Conservation (phyloP, 2,113 vertebrate species). For the mouse (Mus musculus) region DNA sequence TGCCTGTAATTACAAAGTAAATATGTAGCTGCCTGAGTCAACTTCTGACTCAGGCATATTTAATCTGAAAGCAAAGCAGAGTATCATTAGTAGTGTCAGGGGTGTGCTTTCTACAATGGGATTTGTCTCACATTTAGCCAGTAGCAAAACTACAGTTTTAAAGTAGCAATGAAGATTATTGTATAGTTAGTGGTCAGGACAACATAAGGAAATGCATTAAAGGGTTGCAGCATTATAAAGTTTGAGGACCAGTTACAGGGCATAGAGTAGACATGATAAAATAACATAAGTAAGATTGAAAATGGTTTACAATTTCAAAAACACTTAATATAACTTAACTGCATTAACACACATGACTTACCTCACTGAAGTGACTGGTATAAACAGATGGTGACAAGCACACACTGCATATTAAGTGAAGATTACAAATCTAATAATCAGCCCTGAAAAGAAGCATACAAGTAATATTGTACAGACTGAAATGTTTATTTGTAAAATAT, state of each 20-base stretch:
- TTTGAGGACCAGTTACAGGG: not conserved
- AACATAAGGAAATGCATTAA: not conserved
- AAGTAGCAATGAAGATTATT: not conserved
- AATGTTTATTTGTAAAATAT: not conserved
- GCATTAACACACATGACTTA: not conserved
- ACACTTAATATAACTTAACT: not conserved
- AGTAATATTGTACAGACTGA: not conserved
- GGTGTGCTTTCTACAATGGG: no score
- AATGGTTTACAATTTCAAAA: not conserved
- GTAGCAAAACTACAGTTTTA: not conserved
- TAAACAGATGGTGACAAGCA: not conserved
- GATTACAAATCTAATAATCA: not conserved
- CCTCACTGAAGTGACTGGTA: not conserved
- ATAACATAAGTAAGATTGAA: not conserved
- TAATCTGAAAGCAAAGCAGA: no score
- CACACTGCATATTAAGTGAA: not conserved
- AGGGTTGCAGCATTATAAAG: fast-evolving
- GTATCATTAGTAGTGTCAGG: no score
- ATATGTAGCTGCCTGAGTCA: not conserved
- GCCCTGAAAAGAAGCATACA: not conserved
- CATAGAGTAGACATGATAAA: fast-evolving
- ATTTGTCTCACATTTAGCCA: no score
- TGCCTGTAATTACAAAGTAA: not conserved
- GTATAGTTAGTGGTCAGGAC: not conserved
- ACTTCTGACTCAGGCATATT: not conserved